Evolutionary conservation across 2,888 invertebrate genomes (phyloP), one percentile per base, ranked within the genome.

Genomic region (Ormia ochracea): DNA sequence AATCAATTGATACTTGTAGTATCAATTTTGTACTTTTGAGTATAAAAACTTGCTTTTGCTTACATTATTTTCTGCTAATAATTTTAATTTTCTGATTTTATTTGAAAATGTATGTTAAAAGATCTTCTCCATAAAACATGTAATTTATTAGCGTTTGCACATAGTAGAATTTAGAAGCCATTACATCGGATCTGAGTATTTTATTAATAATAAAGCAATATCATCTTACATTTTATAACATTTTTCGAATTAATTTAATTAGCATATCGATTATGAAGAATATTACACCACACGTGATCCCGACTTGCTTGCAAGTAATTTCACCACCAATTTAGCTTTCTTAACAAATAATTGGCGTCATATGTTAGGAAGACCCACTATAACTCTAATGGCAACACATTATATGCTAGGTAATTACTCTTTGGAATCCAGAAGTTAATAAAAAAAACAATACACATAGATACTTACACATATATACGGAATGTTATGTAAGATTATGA

Each of bases 281-380:
- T 98, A 97, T 93, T 99, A 98, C 94, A 95, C 96, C 90, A 96
- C 97, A 86, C 96, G 96, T 89, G 99, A 99, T 92, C 95, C 96
- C 90, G 96, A 96, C 88, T 94, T 98, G 90, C 94, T 98, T 90
- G 95, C 96, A 89, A 96, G 98, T 92, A 96, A 95, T 90, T 95
- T 98, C 91, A 96, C 94, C 89, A 95, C 96, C 87, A 97, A 98
- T 92, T 93, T 98, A 90, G 95, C 96, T 85, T 98, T 97, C 92
- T 93, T 98, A 90, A 96, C 97, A 90, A 96, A 96, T 92, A 96
- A 95, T 91, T 99, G 99, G 99, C 96, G 96, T 89, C 94, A 96
- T 91, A 96, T 97, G 94, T 94, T 98, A 90, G 99, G 99, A 88
- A 93, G 99, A 87, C 99, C 99, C 83, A 95, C 96, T 85, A 94